Evolutionary conservation across 2,797 vertebrate species (phyloP).

Genomic region (Falco rusticolus): DNA sequence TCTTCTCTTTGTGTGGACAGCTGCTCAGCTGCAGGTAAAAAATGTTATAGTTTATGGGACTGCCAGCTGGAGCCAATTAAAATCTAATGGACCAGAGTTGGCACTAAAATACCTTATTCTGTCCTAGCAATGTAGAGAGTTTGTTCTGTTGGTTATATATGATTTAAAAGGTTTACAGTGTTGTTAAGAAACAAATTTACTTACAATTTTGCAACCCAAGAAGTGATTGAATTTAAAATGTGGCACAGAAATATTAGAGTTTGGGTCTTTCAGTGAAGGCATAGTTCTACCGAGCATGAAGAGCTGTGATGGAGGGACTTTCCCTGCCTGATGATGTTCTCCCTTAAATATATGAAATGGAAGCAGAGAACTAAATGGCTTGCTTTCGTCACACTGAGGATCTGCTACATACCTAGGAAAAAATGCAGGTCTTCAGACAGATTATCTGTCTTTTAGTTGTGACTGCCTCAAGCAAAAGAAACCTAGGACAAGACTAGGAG

Average conservation of each 20-base stretch:
- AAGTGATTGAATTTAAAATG: not conserved
- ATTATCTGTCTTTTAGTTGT: not conserved
- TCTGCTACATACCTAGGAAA: not conserved
- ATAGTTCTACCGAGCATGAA: not conserved
- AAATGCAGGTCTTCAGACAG: not conserved
- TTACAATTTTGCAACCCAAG: not conserved
- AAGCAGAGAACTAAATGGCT: not conserved
- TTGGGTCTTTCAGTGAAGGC: not conserved
- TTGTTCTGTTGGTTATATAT: not conserved
- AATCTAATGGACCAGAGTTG: slow-evolving; percentile 46
- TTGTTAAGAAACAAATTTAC: slow-evolving; percentile 9
- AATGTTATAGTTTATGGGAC: slow-evolving; percentile 15
- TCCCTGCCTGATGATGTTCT: not conserved
- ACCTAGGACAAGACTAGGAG: not conserved
- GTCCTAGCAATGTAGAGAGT: not conserved
- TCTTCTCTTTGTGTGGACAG: slow-evolving; percentile 48
- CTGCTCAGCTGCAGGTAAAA: slow-evolving; percentile 62
- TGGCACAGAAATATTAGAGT: not conserved
- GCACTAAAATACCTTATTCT: slow-evolving; percentile 35
- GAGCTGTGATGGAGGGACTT: not conserved
- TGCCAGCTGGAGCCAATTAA: slow-evolving; percentile 65
- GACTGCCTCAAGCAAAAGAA: not conserved
- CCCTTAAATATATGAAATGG: not conserved
- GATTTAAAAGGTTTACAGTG: slow-evolving; percentile 1
- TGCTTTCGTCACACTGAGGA: not conserved